phyloP scores from a whole-genome alignment of 2,888 invertebrate species.

The Pachliopta kotzebuea region DNA sequence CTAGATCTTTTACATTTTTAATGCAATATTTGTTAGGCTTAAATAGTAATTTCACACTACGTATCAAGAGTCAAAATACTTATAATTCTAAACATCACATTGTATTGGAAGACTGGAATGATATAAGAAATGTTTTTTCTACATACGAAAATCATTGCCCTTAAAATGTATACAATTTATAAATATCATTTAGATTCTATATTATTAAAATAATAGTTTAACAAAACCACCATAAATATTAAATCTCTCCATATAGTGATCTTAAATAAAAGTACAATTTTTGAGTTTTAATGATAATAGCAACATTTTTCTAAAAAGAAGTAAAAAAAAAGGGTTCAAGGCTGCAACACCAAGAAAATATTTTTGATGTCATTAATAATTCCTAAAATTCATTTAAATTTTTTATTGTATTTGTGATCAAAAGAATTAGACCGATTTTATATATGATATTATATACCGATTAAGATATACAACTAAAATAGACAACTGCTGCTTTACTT shows the following conservation, averaged over 20 bases:
- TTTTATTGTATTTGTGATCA: no score
- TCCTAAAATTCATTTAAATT: no score
- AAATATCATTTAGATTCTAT: neutral
- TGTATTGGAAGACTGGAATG: constrained; percentile 65
- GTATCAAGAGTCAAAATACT: neutral
- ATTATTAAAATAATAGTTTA: neutral
- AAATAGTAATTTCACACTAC: neutral
- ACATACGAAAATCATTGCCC: neutral
- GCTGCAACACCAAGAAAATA: neutral
- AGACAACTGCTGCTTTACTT: neutral
- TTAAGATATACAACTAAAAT: no score
- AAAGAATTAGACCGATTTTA: no score
- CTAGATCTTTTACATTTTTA: neutral
- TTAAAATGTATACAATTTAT: neutral
- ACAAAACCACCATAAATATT: neutral
- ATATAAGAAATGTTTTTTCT: constrained; percentile 28
- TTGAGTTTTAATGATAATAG: neutral
- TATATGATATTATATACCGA: no score
- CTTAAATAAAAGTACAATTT: neutral
- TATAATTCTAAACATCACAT: constrained; percentile 48
- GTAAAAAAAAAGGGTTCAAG: neutral
- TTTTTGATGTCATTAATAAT: no score
- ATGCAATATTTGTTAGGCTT: constrained; percentile 12
- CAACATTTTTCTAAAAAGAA: neutral
- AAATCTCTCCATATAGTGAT: neutral